phyloP scores from a whole-genome alignment of 2,888 invertebrate genomes.

The Tinea pellionella region DNA sequence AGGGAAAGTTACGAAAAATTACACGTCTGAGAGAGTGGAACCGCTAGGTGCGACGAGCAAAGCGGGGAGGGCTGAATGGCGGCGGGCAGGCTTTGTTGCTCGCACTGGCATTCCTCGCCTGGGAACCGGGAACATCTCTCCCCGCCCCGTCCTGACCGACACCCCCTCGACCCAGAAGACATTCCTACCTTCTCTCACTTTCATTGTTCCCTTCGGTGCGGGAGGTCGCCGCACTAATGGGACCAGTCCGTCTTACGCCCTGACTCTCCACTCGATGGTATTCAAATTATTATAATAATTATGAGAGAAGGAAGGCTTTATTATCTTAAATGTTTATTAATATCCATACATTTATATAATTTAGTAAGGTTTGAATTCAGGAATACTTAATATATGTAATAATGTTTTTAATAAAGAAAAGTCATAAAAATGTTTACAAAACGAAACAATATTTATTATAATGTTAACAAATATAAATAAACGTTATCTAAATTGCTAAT shows the following conservation, averaged over 20 bases:
- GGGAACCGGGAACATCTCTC: conserved; percentile 58
- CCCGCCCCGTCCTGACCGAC: conserved; percentile 20
- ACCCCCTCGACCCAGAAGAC: conserved; percentile 20
- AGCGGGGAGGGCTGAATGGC: conserved; percentile 52
- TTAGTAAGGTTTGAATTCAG: no score
- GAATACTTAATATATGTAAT: no score
- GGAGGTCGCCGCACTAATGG: conserved; percentile 62
- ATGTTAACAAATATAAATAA: neutral
- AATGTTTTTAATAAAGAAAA: no score
- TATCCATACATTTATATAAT: no score
- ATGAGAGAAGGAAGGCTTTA: no score
- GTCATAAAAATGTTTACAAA: neutral
- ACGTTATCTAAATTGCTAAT: neutral
- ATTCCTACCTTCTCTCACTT: conserved; percentile 67
- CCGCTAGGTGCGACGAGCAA: neutral
- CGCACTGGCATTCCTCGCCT: conserved; percentile 66
- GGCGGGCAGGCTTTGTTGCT: conserved; percentile 65
- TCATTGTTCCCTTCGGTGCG: conserved; percentile 64
- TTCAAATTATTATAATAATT: neutral
- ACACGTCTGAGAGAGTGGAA: conserved; percentile 35
- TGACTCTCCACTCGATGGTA: neutral
- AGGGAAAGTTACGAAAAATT: conserved; percentile 56
- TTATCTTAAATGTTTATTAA: no score
- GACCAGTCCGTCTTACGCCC: conserved; percentile 35
- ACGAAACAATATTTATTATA: neutral